These are phyloP conservation scores for Podilymbus podiceps DNA, from an alignment of 2,113 vertebrate genomes.

Conservation along the genomic window DNA sequence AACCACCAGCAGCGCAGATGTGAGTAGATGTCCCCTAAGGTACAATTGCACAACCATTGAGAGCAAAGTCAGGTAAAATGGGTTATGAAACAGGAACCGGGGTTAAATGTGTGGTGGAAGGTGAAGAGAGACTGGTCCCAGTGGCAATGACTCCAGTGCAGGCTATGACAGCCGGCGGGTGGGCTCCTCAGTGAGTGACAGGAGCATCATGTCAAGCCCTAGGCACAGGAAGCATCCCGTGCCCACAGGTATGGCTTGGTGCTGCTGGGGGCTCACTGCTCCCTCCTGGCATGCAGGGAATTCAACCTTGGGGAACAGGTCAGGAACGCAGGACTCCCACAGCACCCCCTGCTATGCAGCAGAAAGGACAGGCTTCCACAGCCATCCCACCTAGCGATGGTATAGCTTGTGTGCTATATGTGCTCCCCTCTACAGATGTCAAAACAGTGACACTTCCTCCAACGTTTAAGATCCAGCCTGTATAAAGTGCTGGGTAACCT, in stretches of 20 bases:
- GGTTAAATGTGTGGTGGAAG: background rate
- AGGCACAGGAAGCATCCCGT: background rate
- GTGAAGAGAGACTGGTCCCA: background rate
- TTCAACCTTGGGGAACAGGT: background rate
- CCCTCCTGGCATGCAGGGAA: background rate
- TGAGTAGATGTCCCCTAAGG: background rate
- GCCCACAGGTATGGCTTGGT: background rate
- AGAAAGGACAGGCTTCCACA: background rate
- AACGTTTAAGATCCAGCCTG: background rate
- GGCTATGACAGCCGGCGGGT: background rate
- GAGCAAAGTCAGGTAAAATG: background rate
- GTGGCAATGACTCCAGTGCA: background rate
- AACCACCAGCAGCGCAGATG: background rate
- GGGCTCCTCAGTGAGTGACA: background rate
- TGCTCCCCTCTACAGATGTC: background rate
- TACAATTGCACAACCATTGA: background rate
- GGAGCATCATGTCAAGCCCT: background rate
- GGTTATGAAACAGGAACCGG: background rate
- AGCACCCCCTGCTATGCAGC: background rate
- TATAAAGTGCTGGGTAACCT: background rate
- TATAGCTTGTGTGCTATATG: accelerated
- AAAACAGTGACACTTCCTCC: background rate
- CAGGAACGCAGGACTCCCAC: background rate
- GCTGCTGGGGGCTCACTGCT: background rate
- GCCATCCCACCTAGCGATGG: background rate